Evolutionary conservation across 1,140 invertebrate species (phyloP).

Genomic region (Caenorhabditis tropicalis): DNA sequence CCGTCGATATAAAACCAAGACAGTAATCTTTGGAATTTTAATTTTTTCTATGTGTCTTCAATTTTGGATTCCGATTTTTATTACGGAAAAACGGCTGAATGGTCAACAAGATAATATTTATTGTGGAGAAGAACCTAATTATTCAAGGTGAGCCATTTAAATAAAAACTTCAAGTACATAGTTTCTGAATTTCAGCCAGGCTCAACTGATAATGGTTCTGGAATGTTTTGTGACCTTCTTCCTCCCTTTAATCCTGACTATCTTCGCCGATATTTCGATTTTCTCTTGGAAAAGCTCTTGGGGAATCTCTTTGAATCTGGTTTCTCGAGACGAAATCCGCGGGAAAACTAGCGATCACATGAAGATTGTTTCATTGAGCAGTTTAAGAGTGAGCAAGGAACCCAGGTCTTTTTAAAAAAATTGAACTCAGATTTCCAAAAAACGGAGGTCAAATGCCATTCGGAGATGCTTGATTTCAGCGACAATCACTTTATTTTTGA

Average conservation of each 20-base stretch:
- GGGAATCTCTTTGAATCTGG: neutral
- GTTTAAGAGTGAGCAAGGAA: neutral
- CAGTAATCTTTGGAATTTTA: neutral
- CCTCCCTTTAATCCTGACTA: neutral
- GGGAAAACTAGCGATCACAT: constrained; percentile 9
- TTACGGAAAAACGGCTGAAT: neutral
- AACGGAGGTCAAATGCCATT: neutral
- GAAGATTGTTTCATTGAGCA: neutral
- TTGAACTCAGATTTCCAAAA: neutral
- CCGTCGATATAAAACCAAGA: neutral
- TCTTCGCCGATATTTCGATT: neutral
- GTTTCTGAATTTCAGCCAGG: neutral
- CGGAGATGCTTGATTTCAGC: constrained; percentile 1
- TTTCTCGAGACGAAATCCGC: neutral
- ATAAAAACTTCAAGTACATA: neutral
- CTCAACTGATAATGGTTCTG: neutral
- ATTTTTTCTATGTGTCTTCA: constrained; percentile 10
- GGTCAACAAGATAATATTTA: neutral
- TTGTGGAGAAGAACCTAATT: constrained; percentile 3
- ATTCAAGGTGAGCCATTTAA: neutral
- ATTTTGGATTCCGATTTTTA: constrained; percentile 15
- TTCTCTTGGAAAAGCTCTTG: neutral
- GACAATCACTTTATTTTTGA: neutral
- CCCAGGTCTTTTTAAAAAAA: neutral
- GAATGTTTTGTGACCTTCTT: neutral